Evolutionary conservation across 2,888 invertebrate genomes (phyloP), one percentile per base, ranked within the genome.

Genomic region (Orchesella flavescens): DNA sequence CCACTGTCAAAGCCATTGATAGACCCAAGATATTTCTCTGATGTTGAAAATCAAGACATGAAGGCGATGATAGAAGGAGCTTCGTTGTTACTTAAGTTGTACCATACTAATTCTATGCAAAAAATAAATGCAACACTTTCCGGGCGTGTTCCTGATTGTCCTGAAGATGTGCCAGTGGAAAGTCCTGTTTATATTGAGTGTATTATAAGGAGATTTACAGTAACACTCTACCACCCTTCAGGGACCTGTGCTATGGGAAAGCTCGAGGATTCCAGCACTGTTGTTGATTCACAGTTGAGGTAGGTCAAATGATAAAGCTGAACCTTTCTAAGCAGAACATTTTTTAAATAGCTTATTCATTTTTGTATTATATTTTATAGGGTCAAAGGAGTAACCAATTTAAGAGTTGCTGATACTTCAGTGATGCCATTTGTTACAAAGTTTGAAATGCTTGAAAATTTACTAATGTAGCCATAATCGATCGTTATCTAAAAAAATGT

Each of bases 211-310:
- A 5, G 21, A 2, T 19, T 49, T 1, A 66, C 77, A 0, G 0
- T 46, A 0, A 66, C 72, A 0, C 3, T 53, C 0, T 85, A 24
- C n/a, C 84, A 84, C 71, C 78, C 78, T 15, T 49, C 49, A 12
- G 63, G 73, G 17, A 82, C 84, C 10, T 85, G 84, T 43, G 1
- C 49, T 0, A 85, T 85, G 84, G 84, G 84, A 21, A 73, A 55
- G 21, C 1, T 17, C 0, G 66, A 53, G 9, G 78, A 85, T 34
- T 63, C 74, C 12, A 65, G 24, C 0, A 17, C 84, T 5, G 84
- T 85, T 19, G 82, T 85, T 15, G 84, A 85, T 75, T 82, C 84
- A 5, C 7, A 75, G n/a, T 24, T 85, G 24, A 77, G 84, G 55
- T 72, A 55, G n/a, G n/a, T 19, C 3, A 55, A 4, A 24, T 66